Conservation (phyloP, 92 coral and sea anemone genomes). For the Galaxea fascicularis region DNA sequence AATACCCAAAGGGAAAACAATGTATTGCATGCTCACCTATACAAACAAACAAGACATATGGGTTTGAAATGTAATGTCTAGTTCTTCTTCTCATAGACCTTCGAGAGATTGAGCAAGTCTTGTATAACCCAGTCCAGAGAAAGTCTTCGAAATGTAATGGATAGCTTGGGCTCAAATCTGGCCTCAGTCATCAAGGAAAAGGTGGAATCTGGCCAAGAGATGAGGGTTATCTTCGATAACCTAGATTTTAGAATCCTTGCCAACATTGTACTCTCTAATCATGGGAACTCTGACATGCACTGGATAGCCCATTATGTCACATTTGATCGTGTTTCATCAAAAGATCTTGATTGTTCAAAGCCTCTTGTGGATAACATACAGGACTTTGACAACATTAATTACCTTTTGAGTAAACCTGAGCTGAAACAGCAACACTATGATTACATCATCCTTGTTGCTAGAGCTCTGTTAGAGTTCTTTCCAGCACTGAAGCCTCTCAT, state of each 20-base stretch:
- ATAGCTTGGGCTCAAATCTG: conserved; percentile 27
- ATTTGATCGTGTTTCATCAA: conserved; percentile 59
- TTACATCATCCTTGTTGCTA: conserved; percentile 60
- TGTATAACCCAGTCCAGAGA: conserved; percentile 43
- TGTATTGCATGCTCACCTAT: neutral
- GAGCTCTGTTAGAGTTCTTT: conserved; percentile 50
- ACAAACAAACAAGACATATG: too few relatives aligned
- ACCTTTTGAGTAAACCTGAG: conserved; percentile 42
- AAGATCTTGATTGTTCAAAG: conserved; percentile 58
- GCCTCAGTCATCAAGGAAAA: conserved; percentile 12
- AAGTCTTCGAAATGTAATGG: conserved; percentile 35
- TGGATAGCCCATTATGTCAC: conserved; percentile 54
- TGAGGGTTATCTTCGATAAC: conserved; percentile 60
- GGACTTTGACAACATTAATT: conserved; percentile 51
- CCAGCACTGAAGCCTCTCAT: conserved; percentile 5
- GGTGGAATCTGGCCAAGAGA: conserved; percentile 36
- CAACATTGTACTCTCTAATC: conserved; percentile 47
- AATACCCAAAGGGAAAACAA: neutral
- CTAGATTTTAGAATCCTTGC: conserved; percentile 52
- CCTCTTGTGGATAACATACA: conserved; percentile 43
- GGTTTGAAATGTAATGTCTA: neutral
- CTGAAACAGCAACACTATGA: conserved; percentile 30
- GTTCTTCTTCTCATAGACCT: conserved; percentile 34
- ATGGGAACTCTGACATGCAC: conserved; percentile 58
- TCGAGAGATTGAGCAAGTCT: conserved; percentile 39